Conservation (phyloP, 2,113 vertebrate species). For the Microtus montanus region DNA sequence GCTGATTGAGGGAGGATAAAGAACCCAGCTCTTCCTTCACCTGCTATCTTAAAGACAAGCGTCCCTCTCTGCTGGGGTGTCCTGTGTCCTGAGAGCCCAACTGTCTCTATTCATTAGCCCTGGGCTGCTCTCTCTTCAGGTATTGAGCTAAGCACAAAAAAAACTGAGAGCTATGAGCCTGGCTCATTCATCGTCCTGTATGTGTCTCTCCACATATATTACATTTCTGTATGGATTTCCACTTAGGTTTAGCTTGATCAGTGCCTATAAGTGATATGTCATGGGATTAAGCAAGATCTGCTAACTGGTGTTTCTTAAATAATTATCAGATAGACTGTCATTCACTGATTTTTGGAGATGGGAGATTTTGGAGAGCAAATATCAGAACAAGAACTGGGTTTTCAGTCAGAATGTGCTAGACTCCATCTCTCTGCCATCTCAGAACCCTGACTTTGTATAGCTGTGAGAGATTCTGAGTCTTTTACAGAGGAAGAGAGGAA, state of each 20-base stretch:
- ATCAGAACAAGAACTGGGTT: neutral
- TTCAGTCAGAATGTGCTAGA: neutral
- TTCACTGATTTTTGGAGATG: neutral
- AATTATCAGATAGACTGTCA: neutral
- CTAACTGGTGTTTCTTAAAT: neutral
- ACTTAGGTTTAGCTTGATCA: neutral
- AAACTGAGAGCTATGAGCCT: neutral
- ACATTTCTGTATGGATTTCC: neutral
- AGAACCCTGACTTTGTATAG: neutral
- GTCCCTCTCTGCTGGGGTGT: neutral
- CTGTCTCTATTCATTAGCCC: neutral
- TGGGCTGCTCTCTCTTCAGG: neutral
- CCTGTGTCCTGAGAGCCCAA: neutral
- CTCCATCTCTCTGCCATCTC: neutral
- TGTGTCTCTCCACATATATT: neutral
- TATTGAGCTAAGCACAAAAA: neutral
- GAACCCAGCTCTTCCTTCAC: neutral
- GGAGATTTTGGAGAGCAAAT: neutral
- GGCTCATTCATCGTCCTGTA: neutral
- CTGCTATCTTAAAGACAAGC: neutral
- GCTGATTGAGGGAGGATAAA: neutral
- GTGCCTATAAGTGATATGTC: neutral
- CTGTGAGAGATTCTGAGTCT: neutral
- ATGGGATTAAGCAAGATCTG: neutral
- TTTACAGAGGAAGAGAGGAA: neutral